Conservation (phyloP, 2,113 vertebrate species). For the Paradoxurus hermaphroditus region DNA sequence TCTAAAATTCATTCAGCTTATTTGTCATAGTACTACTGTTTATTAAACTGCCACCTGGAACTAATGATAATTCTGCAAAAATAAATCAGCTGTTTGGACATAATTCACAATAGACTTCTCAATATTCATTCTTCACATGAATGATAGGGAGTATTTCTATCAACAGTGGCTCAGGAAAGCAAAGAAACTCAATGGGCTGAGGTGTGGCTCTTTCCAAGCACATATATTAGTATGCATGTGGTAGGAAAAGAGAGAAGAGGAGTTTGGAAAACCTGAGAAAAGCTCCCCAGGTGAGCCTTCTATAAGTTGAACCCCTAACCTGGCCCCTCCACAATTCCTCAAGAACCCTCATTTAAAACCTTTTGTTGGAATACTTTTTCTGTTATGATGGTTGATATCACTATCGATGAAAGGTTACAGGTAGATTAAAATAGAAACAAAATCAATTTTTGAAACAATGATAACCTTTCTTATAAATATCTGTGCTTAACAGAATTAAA, state of each 20-base stretch:
- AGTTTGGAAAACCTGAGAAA: neutral
- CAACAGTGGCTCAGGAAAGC: neutral
- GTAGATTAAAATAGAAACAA: neutral
- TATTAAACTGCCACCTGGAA: constrained; percentile 65
- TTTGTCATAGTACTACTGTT: constrained; percentile 55
- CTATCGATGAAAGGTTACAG: neutral
- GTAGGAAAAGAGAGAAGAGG: neutral
- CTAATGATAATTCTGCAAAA: constrained; percentile 58
- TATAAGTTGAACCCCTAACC: neutral
- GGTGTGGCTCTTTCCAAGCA: neutral
- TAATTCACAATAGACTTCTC: neutral
- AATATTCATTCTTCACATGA: neutral
- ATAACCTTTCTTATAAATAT: neutral
- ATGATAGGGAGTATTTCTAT: neutral
- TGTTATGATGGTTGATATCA: neutral
- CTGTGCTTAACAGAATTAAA: neutral
- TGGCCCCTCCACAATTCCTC: neutral
- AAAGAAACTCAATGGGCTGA: neutral
- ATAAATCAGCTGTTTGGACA: constrained; percentile 29
- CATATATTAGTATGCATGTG: neutral
- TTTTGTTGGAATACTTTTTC: neutral
- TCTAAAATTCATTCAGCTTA: constrained; percentile 67
- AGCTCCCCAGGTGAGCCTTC: neutral
- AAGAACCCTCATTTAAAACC: neutral
- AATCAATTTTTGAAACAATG: neutral